phyloP scores from a whole-genome alignment of 37 sponge, comb jelly and placozoan species.

The Ianthella basta region DNA sequence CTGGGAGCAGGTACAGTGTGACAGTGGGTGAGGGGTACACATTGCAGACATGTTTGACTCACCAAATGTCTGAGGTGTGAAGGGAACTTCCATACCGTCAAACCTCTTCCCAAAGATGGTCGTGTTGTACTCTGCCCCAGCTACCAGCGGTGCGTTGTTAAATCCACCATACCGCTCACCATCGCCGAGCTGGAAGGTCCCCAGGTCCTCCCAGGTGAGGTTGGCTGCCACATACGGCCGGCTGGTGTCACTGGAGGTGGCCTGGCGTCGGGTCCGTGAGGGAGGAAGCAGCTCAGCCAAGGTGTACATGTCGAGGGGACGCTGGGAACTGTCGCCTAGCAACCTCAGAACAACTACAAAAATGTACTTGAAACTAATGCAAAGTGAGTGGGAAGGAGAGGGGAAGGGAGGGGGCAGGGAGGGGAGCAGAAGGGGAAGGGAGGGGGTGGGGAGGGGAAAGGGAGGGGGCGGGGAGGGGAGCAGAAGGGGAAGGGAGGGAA shows the following conservation, averaged over 20 bases:
- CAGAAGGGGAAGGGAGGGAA: not conserved
- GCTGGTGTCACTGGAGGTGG: not conserved
- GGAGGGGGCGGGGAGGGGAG: too few species aligned
- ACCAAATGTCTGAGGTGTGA: not conserved
- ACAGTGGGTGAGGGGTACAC: too few species aligned
- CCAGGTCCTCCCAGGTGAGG: not conserved
- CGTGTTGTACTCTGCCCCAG: constrained; percentile 31
- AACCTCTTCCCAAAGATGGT: not conserved
- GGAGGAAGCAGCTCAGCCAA: constrained; percentile 26
- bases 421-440: too few species aligned
- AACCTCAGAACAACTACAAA: constrained; percentile 52
- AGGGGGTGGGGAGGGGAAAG: not conserved
- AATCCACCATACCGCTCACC: constrained; percentile 48
- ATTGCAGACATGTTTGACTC: not conserved
- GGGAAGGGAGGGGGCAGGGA: constrained; percentile 20
- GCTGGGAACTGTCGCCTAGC: not conserved
- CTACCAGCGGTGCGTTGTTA: constrained; percentile 29
- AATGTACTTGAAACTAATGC: constrained; percentile 3
- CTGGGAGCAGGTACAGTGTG: too few species aligned
- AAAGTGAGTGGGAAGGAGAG: constrained; percentile 24
- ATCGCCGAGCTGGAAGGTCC: constrained; percentile 49
- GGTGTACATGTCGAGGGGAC: constrained; percentile 17
- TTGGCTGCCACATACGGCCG: constrained; percentile 49
- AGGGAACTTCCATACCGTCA: not conserved
- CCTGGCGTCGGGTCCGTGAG: not conserved